A percentile compares a stretch with the other conserved stretches of the same genome.
These are phyloP conservation scores for Enteromius mattozi DNA, from an alignment of 2,797 vertebrate species.

Conservation along the genomic window DNA sequence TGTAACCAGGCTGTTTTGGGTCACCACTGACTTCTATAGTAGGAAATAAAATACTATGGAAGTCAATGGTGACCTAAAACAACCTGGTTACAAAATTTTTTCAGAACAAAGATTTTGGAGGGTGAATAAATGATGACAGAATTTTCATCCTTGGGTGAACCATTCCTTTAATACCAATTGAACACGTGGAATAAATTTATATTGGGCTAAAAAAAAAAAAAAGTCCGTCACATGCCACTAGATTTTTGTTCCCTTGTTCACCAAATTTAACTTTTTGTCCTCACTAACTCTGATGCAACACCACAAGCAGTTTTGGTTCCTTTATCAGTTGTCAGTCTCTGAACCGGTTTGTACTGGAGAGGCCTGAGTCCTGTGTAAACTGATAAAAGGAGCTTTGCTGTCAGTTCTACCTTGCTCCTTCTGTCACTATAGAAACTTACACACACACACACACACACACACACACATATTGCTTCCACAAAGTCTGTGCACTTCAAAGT, in stretches of 20 bases:
- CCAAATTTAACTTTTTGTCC: neutral
- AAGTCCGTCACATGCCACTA: neutral
- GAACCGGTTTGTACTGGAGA: conserved; percentile 75
- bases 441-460: conserved; percentile 52
- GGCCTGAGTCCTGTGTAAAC: conserved; percentile 28
- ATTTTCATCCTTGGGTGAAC: too few relatives aligned
- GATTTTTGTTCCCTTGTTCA: neutral
- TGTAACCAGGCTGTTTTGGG: too few relatives aligned
- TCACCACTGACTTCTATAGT: too few relatives aligned
- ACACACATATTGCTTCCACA: conserved; percentile 65
- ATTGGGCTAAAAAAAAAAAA: neutral
- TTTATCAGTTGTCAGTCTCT: conserved; percentile 61
- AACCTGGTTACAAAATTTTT: too few relatives aligned
- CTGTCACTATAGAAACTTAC: conserved; percentile 54
- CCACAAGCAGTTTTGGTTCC: conserved; percentile 66
- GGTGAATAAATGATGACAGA: too few relatives aligned
- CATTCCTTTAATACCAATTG: neutral
- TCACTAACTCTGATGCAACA: conserved; percentile 54
- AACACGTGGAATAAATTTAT: neutral
- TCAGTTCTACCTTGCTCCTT: conserved; percentile 49
- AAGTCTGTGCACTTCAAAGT: conserved; percentile 78
- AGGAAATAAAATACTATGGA: too few relatives aligned
- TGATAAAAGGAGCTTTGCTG: conserved; percentile 41
- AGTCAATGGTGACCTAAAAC: too few relatives aligned
- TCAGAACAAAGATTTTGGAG: too few relatives aligned